These are phyloP conservation scores for Corticium candelabrum DNA, from an alignment of 37 sponge, comb jelly and placozoan species.

Conservation along the genomic window DNA sequence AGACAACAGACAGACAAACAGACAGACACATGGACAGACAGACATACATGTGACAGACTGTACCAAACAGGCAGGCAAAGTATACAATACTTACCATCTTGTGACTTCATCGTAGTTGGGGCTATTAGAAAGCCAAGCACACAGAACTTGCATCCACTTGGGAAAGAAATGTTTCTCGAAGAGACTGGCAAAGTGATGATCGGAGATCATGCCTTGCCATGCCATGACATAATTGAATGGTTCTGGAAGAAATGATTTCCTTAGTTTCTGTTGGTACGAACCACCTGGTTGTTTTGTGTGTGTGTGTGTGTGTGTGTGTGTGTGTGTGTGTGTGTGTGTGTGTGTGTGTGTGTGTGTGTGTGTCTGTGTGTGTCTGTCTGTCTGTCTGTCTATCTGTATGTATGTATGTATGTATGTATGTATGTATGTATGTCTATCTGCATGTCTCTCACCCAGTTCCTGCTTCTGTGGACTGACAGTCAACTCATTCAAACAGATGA, in stretches of 20 bases:
- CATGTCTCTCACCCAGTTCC: constrained; percentile 51
- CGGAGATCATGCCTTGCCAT: constrained; percentile 85
- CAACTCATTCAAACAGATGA: constrained; percentile 62
- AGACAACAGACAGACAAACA: too few species aligned
- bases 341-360: constrained; percentile 1
- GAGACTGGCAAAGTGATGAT: constrained; percentile 55
- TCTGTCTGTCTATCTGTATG: too few species aligned
- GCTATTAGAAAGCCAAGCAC: constrained; percentile 49
- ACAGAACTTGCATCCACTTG: constrained; percentile 77
- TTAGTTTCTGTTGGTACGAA: constrained; percentile 22
- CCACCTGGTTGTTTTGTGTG: not conserved
- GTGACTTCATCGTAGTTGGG: constrained; percentile 91
- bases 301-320: not conserved
- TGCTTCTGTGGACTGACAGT: constrained; percentile 81
- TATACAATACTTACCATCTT: constrained; percentile 48
- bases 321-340: not conserved
- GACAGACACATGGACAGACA: too few species aligned
- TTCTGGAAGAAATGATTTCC: constrained; percentile 34
- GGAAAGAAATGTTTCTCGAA: constrained; percentile 90
- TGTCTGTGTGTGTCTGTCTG: not conserved
- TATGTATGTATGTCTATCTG: too few species aligned
- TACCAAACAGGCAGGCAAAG: too few species aligned
- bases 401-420: too few species aligned
- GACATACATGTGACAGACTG: too few species aligned
- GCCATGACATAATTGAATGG: constrained; percentile 79